Base-by-base conservation (phyloP, 1,140 invertebrate genomes). In the Leptoteleia sp. region DNA sequence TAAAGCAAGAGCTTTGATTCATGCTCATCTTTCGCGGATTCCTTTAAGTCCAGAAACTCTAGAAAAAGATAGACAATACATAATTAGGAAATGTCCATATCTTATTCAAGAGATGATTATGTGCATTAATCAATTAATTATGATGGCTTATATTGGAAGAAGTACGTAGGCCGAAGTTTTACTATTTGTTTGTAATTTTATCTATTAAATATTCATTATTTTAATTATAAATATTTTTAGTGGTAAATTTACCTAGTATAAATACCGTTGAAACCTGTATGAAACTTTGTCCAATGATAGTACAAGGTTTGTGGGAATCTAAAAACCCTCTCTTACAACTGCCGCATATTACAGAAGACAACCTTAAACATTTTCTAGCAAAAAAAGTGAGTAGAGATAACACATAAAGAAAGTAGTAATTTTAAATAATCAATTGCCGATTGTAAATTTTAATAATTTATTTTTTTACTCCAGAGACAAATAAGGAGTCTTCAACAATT, bases 21-120 rank as follows among this genome's bases (percentile, higher is more conserved):
- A 99, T 87, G 97, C 98, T 1, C 98, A 99, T 91, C 91, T 99
- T 19, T 92, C 93, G 3, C 91, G 98, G 38, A 92, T 99, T 82
- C 89, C 91, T 7, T 88, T 99, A 9, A 95, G 95, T 81, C 92
- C 93, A 0, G 91, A 94, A 35, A 96, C 95, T 0, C 89, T 99
- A 16, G 96, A 98, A 75, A 92, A 92, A 80, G 96, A 97, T 89
- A 91, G 95, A 38, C 92, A 95, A 81, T 97, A 97, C 81, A 93
- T 99, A 71, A 92, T 99, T 31, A 96, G 94, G 81, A 97, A 99
- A 87, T 96, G 95, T 88, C 97, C 98, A 1, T 96, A 96, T 88
- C 91, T 99, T n/a, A 94, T 99, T 72, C 96, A 99, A 84, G 98
- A 99, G 90, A 98, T 99, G 96, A 95, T 99, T 40, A 96, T 95